Conservation (phyloP, 2,113 vertebrate species). For the Epinephelus cyanopodus region DNA sequence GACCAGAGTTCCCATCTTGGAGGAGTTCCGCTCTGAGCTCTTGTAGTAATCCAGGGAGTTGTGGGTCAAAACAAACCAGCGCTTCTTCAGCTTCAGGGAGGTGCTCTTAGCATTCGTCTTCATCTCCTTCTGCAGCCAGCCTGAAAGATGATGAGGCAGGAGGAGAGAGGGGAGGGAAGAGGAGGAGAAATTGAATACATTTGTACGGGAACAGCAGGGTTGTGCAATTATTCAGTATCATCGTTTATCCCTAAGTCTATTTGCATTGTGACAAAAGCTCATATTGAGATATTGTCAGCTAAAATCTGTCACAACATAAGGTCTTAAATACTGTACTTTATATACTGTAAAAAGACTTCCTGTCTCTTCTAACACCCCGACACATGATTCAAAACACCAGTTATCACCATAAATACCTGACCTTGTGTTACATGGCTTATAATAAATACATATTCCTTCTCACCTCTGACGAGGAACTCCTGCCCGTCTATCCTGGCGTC, state of each 20-base stretch:
- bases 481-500: constrained; percentile 92
- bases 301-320: background rate
- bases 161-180: background rate
- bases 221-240: background rate
- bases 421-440: background rate
- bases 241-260: background rate
- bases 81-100: constrained; percentile 93
- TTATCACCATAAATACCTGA: background rate
- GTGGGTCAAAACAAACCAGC: constrained; percentile 93
- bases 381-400: background rate
- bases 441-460: background rate
- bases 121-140: constrained; percentile 95
- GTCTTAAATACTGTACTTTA: too few species aligned
- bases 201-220: background rate
- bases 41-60: constrained; percentile 94
- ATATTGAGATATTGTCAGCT: background rate
- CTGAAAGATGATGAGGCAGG: constrained; percentile 70
- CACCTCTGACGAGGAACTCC: constrained; percentile 93
- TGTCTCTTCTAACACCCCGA: background rate
- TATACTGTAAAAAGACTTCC: background rate
- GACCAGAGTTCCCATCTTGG: constrained; percentile 93
- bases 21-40: constrained; percentile 89
- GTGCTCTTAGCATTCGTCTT: constrained; percentile 90
- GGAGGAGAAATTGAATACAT: background rate
- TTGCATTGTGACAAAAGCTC: background rate